Base-by-base conservation (phyloP, 1,140 invertebrate species). In the Myzus persicae region DNA sequence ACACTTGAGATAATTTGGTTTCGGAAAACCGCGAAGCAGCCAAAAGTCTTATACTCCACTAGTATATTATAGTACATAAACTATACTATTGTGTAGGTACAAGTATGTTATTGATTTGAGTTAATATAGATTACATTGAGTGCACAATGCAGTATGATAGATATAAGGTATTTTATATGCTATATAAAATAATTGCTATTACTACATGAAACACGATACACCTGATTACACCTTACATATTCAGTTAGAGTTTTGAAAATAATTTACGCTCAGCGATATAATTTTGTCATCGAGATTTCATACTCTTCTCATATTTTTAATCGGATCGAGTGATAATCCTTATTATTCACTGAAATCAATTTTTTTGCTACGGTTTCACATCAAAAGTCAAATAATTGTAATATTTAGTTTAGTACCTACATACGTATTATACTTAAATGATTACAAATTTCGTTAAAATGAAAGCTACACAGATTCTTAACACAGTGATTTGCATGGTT, bases 1-100 rank as follows among this genome's bases (percentile, higher is more conserved):
- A 91, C 59, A 91, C 81, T 44, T 42, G 90, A 91, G 90, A 67
- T 67, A 67, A 44, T 91, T 91, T 76, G 31, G 38, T 91, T 20
- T 90, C 36, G 59, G 54, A 67, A 91, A 67, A 67, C 90, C 51
- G 14, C 54, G 36, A 40, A 24, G 90, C 11, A 4, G 9, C 18
- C 59, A 91, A 91, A 91, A 59, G 90, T 59, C 90, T 51, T 91
- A 59, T 40, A 51, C 8, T n/a, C 46, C 20, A 48, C 18, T 14
- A 48, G 14, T 20, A 48, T 48, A 48, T 14, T 59, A 31, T 40
- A 40, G 0, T 20, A 5, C 6, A 1, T 84, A 31, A 26, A 84
- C 40, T 31, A 82, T 26, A 40, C 54, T 20, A 81, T 20, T 46
- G 46, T 85, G 46, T 46, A 44, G 4, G 36, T 88, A 40, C n/a